Base-by-base conservation (phyloP, 2,888 invertebrate genomes). In the Limnephilus rhombicus region DNA sequence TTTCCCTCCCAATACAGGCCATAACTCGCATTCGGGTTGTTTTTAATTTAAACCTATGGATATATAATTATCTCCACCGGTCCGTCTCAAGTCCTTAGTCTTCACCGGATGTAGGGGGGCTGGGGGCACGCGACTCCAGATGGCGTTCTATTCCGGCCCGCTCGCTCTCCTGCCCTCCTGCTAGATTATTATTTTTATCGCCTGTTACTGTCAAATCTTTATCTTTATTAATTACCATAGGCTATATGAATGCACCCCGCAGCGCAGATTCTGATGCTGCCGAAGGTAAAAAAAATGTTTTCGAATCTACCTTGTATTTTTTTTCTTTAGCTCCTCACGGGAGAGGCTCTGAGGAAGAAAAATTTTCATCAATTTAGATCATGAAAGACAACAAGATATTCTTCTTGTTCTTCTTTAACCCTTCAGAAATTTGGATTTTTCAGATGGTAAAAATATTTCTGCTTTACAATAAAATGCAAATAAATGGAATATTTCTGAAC, bases 71-170 rank as follows among this genome's bases (percentile, higher is more conserved):
- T 68, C 68, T 68, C 24, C 24, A 9, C n/a, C 24, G 24, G 24
- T 0, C 68, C 24, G 68, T 24, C n/a, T 68, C n/a, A n/a, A 24
- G 1, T 24, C n/a, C n/a, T 11, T 9, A 24, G 1, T 68, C n/a
- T 68, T 68, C 85, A n/a, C 85, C 53, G 85, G 85, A 91, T 91
- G 80, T 68, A 53, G 29, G 91, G 45, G 81, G 45, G 41, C 9
- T 9, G 90, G 29, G 49, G 82, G 53, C 85, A 53, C 91, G 31
- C 82, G 82, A 18, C 86, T 80, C 49, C 86, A 91, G 68, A 86
- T 82, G 80, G 80, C 68, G 85, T 89, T 89, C 89, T 89, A 89
- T 89, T 89, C 53, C 80, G 68, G 68, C 68, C 68, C 24, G 68
- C 37, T 41, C 24, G 83, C 37, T 24, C 83, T 83, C 37, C 37